Evolutionary conservation across 2,797 vertebrate genomes (phyloP).

Genomic region (Alcedo atthis): DNA sequence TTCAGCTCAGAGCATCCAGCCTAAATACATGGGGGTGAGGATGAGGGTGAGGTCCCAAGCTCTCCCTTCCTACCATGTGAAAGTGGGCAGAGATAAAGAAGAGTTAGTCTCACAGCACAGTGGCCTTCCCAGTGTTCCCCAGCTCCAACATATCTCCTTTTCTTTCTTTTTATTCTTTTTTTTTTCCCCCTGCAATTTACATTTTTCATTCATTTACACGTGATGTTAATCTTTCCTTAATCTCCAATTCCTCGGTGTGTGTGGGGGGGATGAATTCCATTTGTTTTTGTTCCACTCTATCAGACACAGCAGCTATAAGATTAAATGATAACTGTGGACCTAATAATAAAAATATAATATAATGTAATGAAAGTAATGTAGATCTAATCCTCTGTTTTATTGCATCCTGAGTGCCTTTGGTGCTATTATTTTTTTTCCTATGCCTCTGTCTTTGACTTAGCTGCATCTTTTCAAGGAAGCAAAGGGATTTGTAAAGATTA

Average conservation of each 20-base stretch:
- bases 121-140: not conserved
- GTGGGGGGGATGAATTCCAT: constrained; percentile 69
- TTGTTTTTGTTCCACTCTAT: constrained; percentile 79
- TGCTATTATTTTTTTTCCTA: constrained; percentile 75
- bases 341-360: constrained; percentile 81
- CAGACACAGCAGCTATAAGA: constrained; percentile 75
- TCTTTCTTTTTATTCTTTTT: not conserved
- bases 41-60: not conserved
- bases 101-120: not conserved
- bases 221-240: constrained; percentile 74
- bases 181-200: constrained; percentile 30
- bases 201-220: constrained; percentile 77
- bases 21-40: not conserved
- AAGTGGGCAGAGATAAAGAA: not conserved
- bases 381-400: constrained; percentile 78
- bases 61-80: not conserved
- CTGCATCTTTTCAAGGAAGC: constrained; percentile 78
- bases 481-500: constrained; percentile 85
- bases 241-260: constrained; percentile 69
- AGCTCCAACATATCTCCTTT: not conserved
- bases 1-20: not conserved
- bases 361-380: constrained; percentile 77
- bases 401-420: constrained; percentile 80
- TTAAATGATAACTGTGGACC: constrained; percentile 78
- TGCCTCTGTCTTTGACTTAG: constrained; percentile 75